Conservation (phyloP, 2,113 vertebrate genomes). For the Myrmecobius fasciatus region DNA sequence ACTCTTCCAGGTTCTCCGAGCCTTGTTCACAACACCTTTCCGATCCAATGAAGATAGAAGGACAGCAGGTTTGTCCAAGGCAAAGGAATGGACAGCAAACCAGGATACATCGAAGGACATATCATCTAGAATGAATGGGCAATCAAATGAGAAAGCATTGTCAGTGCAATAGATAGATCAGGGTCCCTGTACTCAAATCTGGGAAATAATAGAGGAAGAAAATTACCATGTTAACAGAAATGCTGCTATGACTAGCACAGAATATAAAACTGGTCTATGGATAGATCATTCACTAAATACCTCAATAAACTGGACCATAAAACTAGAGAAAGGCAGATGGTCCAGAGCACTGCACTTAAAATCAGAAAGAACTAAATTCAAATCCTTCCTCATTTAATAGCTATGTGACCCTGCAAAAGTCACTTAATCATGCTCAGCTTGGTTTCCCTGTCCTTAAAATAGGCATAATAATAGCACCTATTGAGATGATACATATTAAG, state of each 20-base stretch:
- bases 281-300: not conserved
- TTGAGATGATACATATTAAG: not conserved
- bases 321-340: not conserved
- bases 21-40: conserved; percentile 87
- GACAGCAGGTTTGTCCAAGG: conserved; percentile 74
- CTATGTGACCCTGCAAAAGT: not conserved
- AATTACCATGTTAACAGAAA: not conserved
- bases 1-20: conserved; percentile 89
- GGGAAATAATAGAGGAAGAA: not conserved
- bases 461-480: not conserved
- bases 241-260: not conserved
- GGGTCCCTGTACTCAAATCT: not conserved
- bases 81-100: conserved; percentile 88
- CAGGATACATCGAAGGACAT: conserved; percentile 93
- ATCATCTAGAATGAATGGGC: conserved; percentile 83
- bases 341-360: not conserved
- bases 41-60: conserved; percentile 88
- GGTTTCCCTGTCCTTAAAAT: not conserved
- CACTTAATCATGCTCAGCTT: not conserved
- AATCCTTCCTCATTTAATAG: not conserved
- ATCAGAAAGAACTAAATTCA: not conserved
- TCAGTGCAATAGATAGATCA: not conserved
- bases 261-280: not conserved
- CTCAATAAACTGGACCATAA: not conserved
- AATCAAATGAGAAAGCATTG: conserved; percentile 28